Percentiles rank a stretch among this genome's conserved stretches.
Evolutionary conservation across 2,113 vertebrate genomes (phyloP).

Genomic region (Coreoperca whiteheadi): DNA sequence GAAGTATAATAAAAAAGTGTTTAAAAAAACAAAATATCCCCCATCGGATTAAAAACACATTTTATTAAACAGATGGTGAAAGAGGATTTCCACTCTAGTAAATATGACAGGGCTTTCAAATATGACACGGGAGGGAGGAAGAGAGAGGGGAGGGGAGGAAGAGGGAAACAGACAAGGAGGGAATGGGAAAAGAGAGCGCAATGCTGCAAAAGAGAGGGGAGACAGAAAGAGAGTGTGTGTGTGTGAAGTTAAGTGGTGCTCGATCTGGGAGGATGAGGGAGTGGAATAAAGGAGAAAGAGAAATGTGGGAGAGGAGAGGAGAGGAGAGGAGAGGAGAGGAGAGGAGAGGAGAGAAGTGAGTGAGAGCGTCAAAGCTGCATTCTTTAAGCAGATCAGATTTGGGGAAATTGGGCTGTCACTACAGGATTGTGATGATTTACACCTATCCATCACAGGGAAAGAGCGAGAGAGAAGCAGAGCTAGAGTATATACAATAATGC

Average conservation of each 20-base stretch:
- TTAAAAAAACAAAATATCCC: constrained; percentile 71
- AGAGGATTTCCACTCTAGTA: constrained; percentile 85
- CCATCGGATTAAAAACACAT: constrained; percentile 84
- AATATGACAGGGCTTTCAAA: constrained; percentile 84
- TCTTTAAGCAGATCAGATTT: constrained; percentile 99
- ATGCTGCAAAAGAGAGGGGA: constrained; percentile 39
- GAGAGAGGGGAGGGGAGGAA: constrained; percentile 20
- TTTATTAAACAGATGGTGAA: constrained; percentile 88
- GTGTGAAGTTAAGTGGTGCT: constrained; percentile 34
- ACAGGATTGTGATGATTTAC: constrained; percentile 98
- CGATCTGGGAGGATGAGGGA: constrained; percentile 33
- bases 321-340: constrained; percentile 31
- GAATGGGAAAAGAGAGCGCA: constrained; percentile 43
- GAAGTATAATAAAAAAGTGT: constrained; percentile 75
- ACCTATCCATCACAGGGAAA: constrained; percentile 92
- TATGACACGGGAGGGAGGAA: constrained; percentile 72
- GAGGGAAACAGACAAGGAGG: constrained; percentile 41
- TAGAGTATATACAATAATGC: constrained; percentile 68
- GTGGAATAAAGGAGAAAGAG: constrained; percentile 38
- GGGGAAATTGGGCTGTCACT: constrained; percentile 99
- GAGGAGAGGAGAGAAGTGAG: constrained; percentile 67
- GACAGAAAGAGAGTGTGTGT: not conserved
- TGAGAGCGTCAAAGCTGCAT: constrained; percentile 86
- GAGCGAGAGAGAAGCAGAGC: constrained; percentile 38
- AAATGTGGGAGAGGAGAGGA: constrained; percentile 33